Base-by-base conservation (phyloP, 2,113 vertebrate species). In the Chinchilla lanigera region DNA sequence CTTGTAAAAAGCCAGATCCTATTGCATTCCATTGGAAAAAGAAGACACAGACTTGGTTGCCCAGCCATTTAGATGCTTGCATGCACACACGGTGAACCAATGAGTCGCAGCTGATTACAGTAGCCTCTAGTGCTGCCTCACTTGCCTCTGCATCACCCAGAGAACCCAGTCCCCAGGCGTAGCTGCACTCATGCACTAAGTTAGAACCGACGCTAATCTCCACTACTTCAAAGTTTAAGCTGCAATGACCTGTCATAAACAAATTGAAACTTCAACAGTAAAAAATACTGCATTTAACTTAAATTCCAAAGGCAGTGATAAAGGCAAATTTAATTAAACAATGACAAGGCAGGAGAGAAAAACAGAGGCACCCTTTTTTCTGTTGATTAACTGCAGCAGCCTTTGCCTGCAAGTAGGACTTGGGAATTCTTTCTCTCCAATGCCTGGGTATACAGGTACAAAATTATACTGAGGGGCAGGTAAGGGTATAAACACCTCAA, bases 1-100 rank as follows among this genome's bases (percentile, higher is more conserved):
- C 5, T 11, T 56, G 33, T 69, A 17, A 67, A 97, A 93, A 93
- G 58, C 44, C 56, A 96, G 88, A 88, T n/a, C n/a, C 16, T 28
- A 33, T 2, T 7, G 1, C 10, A 65, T 67, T 63, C 41, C 80
- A 38, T 0, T 63, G 30, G 20, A 86, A 58, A 65, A 56, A 8
- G 20, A 47, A 84, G 41, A 28, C 35, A 24, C 2, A 47, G 0
- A 12, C 7, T 13, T 33, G 9, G 30, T 33, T 88, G 75, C 41
- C 20, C 20, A 63, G n/a, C 20, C 41, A 41, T 47, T 38, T 20
- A 3, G 0, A 17, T 0, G 47, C 63, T 75, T 60, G 2, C 5
- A 50, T 1, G 16, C 5, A 41, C 2, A 38, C 9, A 50, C 16
- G 7, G 50, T 3, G 3, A 77, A 67, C 14, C 13, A 56, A 78